A percentile compares a stretch with the other conserved stretches of the same genome.
Conservation (phyloP, 2,888 invertebrate species). For the Oegoconia quadripuncta region DNA sequence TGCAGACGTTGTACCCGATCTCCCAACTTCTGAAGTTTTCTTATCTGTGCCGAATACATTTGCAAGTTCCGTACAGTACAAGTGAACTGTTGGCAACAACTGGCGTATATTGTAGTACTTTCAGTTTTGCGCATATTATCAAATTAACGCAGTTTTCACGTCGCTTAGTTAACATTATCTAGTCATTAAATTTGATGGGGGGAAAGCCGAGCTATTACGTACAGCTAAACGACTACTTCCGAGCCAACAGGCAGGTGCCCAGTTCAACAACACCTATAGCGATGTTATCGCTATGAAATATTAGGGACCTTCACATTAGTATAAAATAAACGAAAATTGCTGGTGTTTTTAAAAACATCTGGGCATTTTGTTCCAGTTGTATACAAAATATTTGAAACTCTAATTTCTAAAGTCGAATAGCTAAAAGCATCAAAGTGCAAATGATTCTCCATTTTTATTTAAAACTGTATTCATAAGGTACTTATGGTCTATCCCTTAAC, state of each 20-base stretch:
- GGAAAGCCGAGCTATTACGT: constrained; percentile 30
- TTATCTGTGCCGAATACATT: neutral
- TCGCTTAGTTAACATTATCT: constrained; percentile 24
- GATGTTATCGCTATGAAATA: constrained; percentile 44
- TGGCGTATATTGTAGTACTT: too few species aligned
- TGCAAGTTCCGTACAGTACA: neutral
- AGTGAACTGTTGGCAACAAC: too few species aligned
- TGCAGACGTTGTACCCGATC: neutral
- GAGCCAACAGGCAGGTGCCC: constrained; percentile 11
- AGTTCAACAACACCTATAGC: constrained; percentile 3
- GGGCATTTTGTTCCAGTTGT: neutral
- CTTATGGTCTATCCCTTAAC: neutral
- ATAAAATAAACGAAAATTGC: constrained; percentile 16
- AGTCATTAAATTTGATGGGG: constrained; percentile 35
- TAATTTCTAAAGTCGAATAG: too few species aligned
- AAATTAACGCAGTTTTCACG: constrained; percentile 20
- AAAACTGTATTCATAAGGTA: too few species aligned
- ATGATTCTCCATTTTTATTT: too few species aligned
- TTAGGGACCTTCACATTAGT: constrained; percentile 31
- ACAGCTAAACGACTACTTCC: constrained; percentile 33
- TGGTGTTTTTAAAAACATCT: neutral
- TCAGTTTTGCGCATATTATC: too few species aligned
- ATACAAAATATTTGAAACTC: too few species aligned
- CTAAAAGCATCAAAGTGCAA: too few species aligned
- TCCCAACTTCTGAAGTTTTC: neutral